phyloP scores from a whole-genome alignment of 2,113 vertebrate species.

The Gavialis gangeticus region DNA sequence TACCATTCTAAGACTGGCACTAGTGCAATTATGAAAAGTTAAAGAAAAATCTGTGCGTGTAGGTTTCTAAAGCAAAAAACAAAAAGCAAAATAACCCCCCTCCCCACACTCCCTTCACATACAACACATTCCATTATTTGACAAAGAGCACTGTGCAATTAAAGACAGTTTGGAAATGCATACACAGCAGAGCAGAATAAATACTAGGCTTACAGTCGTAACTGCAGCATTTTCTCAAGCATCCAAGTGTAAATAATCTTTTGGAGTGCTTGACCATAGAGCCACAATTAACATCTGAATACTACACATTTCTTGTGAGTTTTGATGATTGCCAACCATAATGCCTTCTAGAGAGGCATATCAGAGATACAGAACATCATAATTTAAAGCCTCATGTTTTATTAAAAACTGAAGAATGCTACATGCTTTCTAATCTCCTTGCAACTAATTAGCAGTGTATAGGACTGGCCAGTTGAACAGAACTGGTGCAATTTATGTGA shows the following conservation, averaged over 20 bases:
- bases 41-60: neutral
- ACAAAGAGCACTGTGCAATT: neutral
- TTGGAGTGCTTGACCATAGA: neutral
- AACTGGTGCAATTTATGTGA: neutral
- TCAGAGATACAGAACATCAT: constrained; percentile 7
- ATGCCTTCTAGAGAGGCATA: neutral
- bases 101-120: neutral
- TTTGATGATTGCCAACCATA: neutral
- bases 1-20: neutral
- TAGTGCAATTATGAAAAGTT: neutral
- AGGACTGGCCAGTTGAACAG: neutral
- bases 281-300: neutral
- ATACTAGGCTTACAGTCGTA: neutral
- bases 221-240: neutral
- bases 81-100: neutral
- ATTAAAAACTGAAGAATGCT: neutral
- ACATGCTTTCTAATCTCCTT: neutral
- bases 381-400: neutral
- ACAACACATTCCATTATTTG: neutral
- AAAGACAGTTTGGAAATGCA: neutral
- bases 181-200: neutral
- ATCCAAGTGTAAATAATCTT: neutral
- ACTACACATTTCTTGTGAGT: neutral
- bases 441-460: neutral
- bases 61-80: neutral